phyloP scores from a whole-genome alignment of 2,113 vertebrate species.

The Ptychochromis oligacanthus region DNA sequence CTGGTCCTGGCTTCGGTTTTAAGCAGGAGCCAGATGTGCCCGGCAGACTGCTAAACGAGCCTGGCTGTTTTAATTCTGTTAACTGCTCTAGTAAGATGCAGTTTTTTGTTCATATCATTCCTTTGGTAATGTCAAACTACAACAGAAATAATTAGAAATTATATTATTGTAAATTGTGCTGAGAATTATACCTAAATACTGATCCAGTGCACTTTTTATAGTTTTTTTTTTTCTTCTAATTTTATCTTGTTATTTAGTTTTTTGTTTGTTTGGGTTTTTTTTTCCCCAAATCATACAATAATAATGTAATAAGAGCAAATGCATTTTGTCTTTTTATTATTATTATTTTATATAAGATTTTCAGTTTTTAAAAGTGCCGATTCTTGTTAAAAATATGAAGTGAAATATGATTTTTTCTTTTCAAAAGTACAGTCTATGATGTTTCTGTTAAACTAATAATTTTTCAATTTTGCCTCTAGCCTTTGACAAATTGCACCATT shows the following conservation, averaged over 20 bases:
- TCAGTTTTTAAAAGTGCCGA: neutral
- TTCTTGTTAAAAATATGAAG: neutral
- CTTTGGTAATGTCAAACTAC: neutral
- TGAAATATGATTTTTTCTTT: neutral
- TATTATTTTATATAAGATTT: neutral
- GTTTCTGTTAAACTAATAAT: neutral
- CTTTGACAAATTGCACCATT: neutral
- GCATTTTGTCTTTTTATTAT: neutral
- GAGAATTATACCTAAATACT: neutral
- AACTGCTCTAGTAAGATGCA: neutral
- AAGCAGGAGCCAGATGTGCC: slow-evolving; percentile 42
- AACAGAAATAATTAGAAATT: neutral
- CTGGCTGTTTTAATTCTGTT: slow-evolving; percentile 29
- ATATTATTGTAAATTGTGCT: too few species aligned
- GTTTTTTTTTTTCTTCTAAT: neutral
- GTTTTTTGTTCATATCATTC: neutral
- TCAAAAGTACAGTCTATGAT: neutral
- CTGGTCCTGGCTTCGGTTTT: slow-evolving; percentile 24
- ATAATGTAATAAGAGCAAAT: neutral
- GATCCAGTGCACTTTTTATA: neutral
- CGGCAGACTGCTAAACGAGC: slow-evolving; percentile 15
- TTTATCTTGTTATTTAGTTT: neutral
- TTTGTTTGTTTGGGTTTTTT: neutral
- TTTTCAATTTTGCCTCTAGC: neutral
- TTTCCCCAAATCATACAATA: too few species aligned